Conservation (phyloP, 2,888 invertebrate genomes). For the Drosophila fungiperda region DNA sequence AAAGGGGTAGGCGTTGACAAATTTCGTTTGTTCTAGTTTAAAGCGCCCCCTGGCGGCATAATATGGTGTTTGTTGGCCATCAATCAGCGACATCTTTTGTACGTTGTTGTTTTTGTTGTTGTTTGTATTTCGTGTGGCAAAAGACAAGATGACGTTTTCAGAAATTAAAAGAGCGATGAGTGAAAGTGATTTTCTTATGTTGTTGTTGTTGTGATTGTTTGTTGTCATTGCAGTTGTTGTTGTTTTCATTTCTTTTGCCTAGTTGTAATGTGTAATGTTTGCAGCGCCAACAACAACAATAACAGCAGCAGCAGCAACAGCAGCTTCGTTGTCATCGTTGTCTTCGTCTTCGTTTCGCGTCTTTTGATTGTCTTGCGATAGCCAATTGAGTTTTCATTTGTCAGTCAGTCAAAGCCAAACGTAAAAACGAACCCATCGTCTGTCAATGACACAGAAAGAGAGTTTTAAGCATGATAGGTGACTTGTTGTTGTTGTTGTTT, state of each 20-base stretch:
- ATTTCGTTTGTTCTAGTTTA: constrained; percentile 75
- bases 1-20: constrained; percentile 57
- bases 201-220: constrained; percentile 23
- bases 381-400: constrained; percentile 81
- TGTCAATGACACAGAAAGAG: constrained; percentile 80
- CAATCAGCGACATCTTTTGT: constrained; percentile 71
- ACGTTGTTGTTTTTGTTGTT: constrained; percentile 31
- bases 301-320: constrained; percentile 30
- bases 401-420: constrained; percentile 64
- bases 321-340: constrained; percentile 50
- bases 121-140: constrained; percentile 36
- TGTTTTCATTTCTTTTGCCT: constrained; percentile 75
- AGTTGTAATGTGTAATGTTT: constrained; percentile 73
- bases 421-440: constrained; percentile 63
- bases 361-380: constrained; percentile 79
- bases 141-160: constrained; percentile 76
- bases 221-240: constrained; percentile 25
- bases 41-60: constrained; percentile 50
- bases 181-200: constrained; percentile 75
- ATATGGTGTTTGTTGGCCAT: constrained; percentile 42
- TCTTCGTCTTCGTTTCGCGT: constrained; percentile 53
- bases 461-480: constrained; percentile 75
- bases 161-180: constrained; percentile 75
- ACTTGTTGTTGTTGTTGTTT: constrained; percentile 48
- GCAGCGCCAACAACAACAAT: constrained; percentile 50